phyloP scores from a whole-genome alignment of 1,140 invertebrate species.

The Heliothis virescens region DNA sequence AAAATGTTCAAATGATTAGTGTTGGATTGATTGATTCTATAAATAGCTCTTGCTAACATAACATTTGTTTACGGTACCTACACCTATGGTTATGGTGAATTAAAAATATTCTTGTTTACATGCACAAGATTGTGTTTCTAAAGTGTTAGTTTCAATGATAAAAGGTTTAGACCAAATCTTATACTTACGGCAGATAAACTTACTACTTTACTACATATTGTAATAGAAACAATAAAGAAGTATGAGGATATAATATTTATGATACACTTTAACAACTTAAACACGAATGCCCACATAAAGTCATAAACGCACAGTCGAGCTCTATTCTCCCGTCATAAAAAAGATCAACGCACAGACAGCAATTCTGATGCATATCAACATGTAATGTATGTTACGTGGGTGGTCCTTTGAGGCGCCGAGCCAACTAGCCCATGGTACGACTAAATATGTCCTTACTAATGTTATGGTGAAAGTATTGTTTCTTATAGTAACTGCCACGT shows the following conservation, averaged over 20 bases:
- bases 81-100: no score
- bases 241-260: conserved; percentile 12
- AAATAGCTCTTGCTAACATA: no score
- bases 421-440: not conserved
- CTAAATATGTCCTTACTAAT: no score
- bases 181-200: conserved; percentile 10
- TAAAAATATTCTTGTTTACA: no score
- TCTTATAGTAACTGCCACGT: no score
- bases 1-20: not conserved
- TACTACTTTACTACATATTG: not conserved
- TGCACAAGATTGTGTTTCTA: no score
- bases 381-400: conserved; percentile 24
- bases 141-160: no score
- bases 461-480: no score
- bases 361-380: conserved; percentile 29
- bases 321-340: conserved; percentile 31
- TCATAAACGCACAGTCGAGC: conserved; percentile 27
- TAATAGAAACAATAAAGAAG: conserved; percentile 14
- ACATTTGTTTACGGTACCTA: no score
- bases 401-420: conserved; percentile 35
- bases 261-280: conserved; percentile 23
- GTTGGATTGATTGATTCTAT: no score
- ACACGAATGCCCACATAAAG: conserved; percentile 24
- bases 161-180: not conserved
- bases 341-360: conserved; percentile 36